Evolutionary conservation across 2,113 vertebrate genomes (phyloP).

Genomic region (Percina caprodes): DNA sequence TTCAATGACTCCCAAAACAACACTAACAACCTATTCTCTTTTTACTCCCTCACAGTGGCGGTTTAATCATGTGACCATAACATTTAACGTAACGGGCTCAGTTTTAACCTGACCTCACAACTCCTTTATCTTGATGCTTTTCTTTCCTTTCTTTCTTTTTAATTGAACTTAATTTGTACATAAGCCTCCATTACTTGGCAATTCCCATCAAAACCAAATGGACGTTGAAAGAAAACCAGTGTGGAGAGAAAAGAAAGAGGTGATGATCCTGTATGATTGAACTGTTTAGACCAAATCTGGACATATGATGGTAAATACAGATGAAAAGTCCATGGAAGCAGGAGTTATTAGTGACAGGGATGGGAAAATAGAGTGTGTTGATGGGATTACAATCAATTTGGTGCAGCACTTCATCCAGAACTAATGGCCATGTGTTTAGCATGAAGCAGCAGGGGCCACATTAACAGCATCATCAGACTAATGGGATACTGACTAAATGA

Average conservation of each 20-base stretch:
- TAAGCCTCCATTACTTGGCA: too few relatives aligned
- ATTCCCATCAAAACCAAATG: not conserved
- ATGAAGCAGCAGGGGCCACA: constrained; percentile 27
- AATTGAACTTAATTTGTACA: too few relatives aligned
- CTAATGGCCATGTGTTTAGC: constrained; percentile 25
- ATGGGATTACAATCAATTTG: constrained; percentile 17
- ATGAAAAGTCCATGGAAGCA: not conserved
- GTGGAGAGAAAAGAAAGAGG: not conserved
- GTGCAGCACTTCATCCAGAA: constrained; percentile 11
- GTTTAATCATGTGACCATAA: too few relatives aligned
- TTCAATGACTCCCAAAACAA: too few relatives aligned
- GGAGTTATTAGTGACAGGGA: not conserved
- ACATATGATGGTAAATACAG: not conserved
- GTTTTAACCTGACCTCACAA: too few relatives aligned
- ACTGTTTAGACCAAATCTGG: not conserved
- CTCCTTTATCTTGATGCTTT: too few relatives aligned
- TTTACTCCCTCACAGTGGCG: too few relatives aligned
- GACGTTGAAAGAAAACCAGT: too few relatives aligned
- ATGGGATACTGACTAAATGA: constrained; percentile 21
- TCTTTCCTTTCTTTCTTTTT: too few relatives aligned
- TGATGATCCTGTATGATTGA: too few relatives aligned
- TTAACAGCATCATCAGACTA: constrained; percentile 32
- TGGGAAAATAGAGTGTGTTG: constrained; percentile 9
- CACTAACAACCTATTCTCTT: too few relatives aligned
- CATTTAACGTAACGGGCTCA: too few relatives aligned